Evolutionary conservation across 2,888 invertebrate genomes (phyloP).

Genomic region (Leptinotarsa tumamoca): DNA sequence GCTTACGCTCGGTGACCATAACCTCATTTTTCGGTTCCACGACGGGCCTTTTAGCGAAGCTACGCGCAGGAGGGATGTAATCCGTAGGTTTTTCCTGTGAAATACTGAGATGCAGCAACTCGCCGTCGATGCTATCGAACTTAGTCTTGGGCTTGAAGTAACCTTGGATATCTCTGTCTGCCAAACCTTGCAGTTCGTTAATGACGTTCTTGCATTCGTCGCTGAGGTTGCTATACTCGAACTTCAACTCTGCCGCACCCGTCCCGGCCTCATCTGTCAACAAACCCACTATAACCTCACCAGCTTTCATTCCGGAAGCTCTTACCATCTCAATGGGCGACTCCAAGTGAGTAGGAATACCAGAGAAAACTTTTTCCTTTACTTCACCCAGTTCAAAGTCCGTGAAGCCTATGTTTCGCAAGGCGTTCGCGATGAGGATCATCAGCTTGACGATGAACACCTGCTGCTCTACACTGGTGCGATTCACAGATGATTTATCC

Average conservation of each 20-base stretch:
- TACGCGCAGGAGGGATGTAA: slow-evolving; percentile 58
- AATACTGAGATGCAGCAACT: slow-evolving; percentile 43
- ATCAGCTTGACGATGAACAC: slow-evolving; percentile 77
- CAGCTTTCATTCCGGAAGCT: slow-evolving; percentile 80
- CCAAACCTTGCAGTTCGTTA: slow-evolving; percentile 66
- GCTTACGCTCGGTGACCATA: slow-evolving; percentile 45
- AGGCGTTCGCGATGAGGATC: slow-evolving; percentile 70
- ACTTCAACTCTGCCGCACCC: slow-evolving; percentile 71
- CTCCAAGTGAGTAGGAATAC: slow-evolving; percentile 78
- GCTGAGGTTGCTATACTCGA: slow-evolving; percentile 74
- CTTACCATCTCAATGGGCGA: slow-evolving; percentile 72
- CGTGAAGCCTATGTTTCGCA: slow-evolving; percentile 61
- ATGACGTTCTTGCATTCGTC: slow-evolving; percentile 68
- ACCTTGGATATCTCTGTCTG: slow-evolving; percentile 60
- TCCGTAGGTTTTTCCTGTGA: slow-evolving; percentile 31
- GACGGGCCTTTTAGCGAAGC: slow-evolving; percentile 46
- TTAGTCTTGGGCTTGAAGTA: slow-evolving; percentile 57
- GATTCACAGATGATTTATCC: slow-evolving; percentile 73
- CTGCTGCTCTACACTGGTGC: slow-evolving; percentile 77
- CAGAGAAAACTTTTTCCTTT: slow-evolving; percentile 71
- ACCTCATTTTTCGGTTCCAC: slow-evolving; percentile 53
- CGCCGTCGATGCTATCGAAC: slow-evolving; percentile 40
- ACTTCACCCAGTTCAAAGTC: slow-evolving; percentile 62
- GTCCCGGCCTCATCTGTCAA: slow-evolving; percentile 62
- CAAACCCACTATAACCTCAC: slow-evolving; percentile 74